Evolutionary conservation across 2,797 vertebrate species (phyloP), one percentile per base, ranked within the genome.

Genomic region (Propithecus deckenii): DNA sequence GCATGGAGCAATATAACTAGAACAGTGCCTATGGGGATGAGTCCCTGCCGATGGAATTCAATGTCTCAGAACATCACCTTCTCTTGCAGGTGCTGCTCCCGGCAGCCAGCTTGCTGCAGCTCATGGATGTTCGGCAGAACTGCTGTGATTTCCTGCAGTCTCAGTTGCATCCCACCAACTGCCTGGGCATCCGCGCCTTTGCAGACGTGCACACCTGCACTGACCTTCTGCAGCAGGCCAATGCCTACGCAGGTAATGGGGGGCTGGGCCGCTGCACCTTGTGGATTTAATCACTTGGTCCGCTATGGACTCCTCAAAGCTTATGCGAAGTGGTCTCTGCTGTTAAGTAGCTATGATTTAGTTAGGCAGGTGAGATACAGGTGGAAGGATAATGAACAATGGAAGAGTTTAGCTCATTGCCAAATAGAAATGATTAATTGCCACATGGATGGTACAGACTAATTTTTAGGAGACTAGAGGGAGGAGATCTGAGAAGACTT

Each of bases 141-240:
- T 99, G 99, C 96, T 99, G 99, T 61, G 99, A 99, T 98, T 99
- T 99, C 97, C 99, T 99, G n/a, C 99, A 99, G 90, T 99, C 99
- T 84, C 99, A 99, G 99, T 98, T 99, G 94, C 99, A 99, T 86
- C 99, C 99, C 97, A 99, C 99, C 2, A 99, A 99, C 98, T 99
- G 99, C 98, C 99, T 99, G 94, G 99, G 99, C 92, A 99, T 99
- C 98, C 99, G 99, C 5, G 99, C 99, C 0, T 99, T 99, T 3
- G 99, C 99, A 0, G 99, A 99, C 7, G 99, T 99, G 97, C 99
- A 99, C 35, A 99, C 99, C 0, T 99, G 99, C 97, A 99, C 98
- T 0, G 99, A 99, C 87, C 99, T 99, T 67, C 99, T 99, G 96
- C 99, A 98, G 98, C 99, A 99, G 98, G 99, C 99, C 48, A 99